phyloP scores from a whole-genome alignment of 1,140 invertebrate genomes.

The Lepidurus apus region DNA sequence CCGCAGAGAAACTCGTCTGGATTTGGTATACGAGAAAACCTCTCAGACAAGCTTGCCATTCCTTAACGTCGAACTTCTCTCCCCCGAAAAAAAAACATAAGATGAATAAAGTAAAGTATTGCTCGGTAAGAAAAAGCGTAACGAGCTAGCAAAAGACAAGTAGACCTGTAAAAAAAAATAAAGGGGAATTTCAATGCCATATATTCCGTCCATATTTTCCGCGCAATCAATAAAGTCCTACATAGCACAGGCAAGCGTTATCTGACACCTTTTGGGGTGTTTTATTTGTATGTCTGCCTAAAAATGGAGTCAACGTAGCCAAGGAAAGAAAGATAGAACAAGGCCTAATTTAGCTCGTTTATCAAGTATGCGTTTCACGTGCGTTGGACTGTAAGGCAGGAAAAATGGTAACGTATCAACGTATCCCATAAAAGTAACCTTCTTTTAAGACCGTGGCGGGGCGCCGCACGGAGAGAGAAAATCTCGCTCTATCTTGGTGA shows the following conservation, averaged over 20 bases:
- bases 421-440: background rate
- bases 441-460: background rate
- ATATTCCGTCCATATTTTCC: too few relatives aligned
- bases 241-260: background rate
- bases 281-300: background rate
- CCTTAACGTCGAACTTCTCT: background rate
- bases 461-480: background rate
- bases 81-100: too few relatives aligned
- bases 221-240: background rate
- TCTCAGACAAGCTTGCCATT: background rate
- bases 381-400: background rate
- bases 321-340: background rate
- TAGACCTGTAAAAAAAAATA: background rate
- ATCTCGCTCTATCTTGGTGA: background rate
- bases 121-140: background rate
- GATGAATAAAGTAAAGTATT: background rate
- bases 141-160: background rate
- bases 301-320: background rate
- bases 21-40: background rate
- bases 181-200: too few relatives aligned
- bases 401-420: background rate
- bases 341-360: background rate
- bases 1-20: too few relatives aligned
- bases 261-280: background rate
- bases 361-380: background rate